Conservation (phyloP, 2,888 invertebrate species). For the Lacanobia oleracea region DNA sequence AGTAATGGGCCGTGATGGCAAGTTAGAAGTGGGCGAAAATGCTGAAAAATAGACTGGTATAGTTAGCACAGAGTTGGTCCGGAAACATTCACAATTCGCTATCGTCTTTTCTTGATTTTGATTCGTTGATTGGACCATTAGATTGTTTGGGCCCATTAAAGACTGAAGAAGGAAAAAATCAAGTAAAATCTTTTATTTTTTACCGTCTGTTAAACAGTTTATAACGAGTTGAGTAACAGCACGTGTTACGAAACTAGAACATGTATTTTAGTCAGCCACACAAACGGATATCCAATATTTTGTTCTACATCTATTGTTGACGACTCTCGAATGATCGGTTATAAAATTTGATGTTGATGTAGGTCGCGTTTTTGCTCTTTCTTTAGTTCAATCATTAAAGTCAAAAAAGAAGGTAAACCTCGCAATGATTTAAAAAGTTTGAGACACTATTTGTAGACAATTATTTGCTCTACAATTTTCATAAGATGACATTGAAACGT, state of each 20-base stretch:
- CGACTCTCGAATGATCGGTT: background rate
- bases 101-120: no score
- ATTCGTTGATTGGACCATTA: no score
- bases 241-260: slow-evolving; percentile 48
- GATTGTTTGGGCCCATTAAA: no score
- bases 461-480: no score
- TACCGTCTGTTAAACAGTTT: slow-evolving; percentile 14
- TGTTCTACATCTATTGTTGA: slow-evolving; percentile 20
- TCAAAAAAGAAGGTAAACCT: no score
- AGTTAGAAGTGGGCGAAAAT: background rate
- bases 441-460: no score
- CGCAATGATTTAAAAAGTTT: no score
- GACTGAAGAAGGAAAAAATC: no score
- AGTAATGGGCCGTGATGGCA: background rate
- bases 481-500: no score
- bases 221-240: slow-evolving; percentile 33
- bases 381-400: no score
- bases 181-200: slow-evolving; percentile 7
- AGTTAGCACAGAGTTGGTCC: background rate
- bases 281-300: slow-evolving; percentile 29
- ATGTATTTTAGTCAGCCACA: slow-evolving; percentile 43
- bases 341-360: background rate
- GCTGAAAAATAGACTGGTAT: background rate
- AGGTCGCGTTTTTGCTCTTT: background rate
- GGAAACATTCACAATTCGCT: background rate